These are phyloP conservation scores for Solenodon paradoxus DNA, from an alignment of 2,113 vertebrate genomes.

Conservation along the genomic window DNA sequence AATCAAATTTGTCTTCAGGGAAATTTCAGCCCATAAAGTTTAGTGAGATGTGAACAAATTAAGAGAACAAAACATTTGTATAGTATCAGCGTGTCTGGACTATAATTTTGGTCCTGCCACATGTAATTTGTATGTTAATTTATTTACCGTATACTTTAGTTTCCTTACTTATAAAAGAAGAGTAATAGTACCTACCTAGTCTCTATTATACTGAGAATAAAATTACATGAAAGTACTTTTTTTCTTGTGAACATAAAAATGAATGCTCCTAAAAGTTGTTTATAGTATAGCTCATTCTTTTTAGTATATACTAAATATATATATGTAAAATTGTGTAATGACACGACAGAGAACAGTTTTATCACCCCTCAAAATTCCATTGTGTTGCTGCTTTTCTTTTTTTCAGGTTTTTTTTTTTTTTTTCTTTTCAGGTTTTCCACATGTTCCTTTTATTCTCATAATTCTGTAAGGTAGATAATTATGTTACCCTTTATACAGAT, in stretches of 20 bases:
- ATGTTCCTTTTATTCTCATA: no score
- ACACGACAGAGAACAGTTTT: background rate
- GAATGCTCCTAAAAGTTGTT: background rate
- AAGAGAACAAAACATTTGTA: background rate
- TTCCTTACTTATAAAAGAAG: background rate
- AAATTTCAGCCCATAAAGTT: background rate
- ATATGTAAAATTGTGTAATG: background rate
- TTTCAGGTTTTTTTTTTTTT: no score
- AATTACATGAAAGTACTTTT: conserved; percentile 3
- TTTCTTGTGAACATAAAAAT: conserved; percentile 8
- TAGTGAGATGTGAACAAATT: background rate
- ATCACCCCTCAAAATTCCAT: background rate
- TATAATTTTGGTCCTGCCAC: background rate
- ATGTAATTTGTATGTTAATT: background rate
- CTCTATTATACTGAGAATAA: conserved; percentile 17
- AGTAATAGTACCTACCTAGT: background rate
- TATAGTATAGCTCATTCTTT: background rate
- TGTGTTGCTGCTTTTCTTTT: no score
- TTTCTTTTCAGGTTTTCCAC: no score
- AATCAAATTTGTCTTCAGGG: background rate
- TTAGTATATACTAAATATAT: background rate
- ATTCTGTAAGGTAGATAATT: no score
- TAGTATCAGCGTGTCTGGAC: background rate
- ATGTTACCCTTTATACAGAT: no score
- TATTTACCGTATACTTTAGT: background rate